Evolutionary conservation across 2,797 vertebrate species (phyloP), one percentile per base, ranked within the genome.

Genomic region (Rhinoraja longicauda): DNA sequence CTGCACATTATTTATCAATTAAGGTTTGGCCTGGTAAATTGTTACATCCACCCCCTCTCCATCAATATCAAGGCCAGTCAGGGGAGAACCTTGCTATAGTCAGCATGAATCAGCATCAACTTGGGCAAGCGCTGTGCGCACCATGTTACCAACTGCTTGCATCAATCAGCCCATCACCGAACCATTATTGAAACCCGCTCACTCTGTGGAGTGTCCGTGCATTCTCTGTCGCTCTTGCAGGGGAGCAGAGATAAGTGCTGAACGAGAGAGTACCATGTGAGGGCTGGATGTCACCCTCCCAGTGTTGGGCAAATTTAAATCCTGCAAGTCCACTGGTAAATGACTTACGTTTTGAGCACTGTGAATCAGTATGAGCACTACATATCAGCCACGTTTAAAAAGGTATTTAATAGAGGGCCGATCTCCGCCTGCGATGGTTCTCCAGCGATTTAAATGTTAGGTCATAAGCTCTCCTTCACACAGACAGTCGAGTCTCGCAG

Each of bases 371-470:
- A 36, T n/a, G 82, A 62, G 84, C 84, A 36, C 15, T 36, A 15
- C n/a, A 15, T 67, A 88, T 67, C 84, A 88, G 84, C 67, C 8
- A 32, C 21, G 15, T 88, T 88, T 88, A 88, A 88, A 88, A 88
- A 67, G 19, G n/a, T 64, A 88, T 88, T 88, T 88, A 67, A 64
- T 88, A 88, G 67, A 64, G n/a, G 59, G 84, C n/a, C 17, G 6
- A 88, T 36, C 17, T 88, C 64, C 36, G 84, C 59, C 59, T 88
- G 64, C 88, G 62, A 67, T 67, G 84, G 59, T 67, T 88, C 84
- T 67, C 84, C 84, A 64, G 59, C 1, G 62, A 88, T 32, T 88
- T 67, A 88, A 67, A 21, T 88, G 84, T 67, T 88, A 32, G n/a
- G 19, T 59, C 84, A 36, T 32, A 88, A 88, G 59, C n/a, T 67